Evolutionary conservation across 2,888 invertebrate genomes (phyloP), one percentile per base, ranked within the genome.

Genomic region (Molorchus minor): DNA sequence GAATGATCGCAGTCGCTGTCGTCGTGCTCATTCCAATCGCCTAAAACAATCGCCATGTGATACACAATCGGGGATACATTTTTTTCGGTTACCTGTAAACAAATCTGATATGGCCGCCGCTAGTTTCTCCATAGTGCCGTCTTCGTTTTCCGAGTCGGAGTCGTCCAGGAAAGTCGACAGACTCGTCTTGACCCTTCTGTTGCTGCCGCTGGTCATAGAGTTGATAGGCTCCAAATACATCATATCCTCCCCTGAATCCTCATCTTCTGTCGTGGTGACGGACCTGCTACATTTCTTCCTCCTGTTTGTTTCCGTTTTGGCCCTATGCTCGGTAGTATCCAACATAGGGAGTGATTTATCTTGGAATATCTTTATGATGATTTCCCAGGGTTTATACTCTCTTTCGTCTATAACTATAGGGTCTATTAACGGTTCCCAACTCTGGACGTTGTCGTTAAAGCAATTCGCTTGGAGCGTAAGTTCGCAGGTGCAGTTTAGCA

Each of bases 401-500:
- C 87, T 87, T 75, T 90, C 89, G 25, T 84, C 83, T 36, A 86
- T 83, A 0, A 88, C 85, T 0, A 88, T 85, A 0, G 93, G 91
- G 70, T 94, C 94, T 1, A 94, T 78, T 1, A 95, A 78, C 0
- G 94, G 94, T 75, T 96, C 94, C 95, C 95, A 96, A 5, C 84
- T 71, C 68, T 80, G 80, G 20, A 75, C 61, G 55, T 67, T 71
- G 53, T 80, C 80, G 60, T 80, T 80, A 62, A 78, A 81, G 63
- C 79, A 81, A 68, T 81, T 81, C 0, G 84, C 85, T 57, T 82
- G 82, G 3, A 83, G 51, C 1, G 82, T 80, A 1, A 84, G 53
- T 1, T 82, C 80, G 0, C 79, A 76, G 2, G 76, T 79, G 44
- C 77, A 77, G 53, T 79, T 80, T 19, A 80, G 52, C 12, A 79